Base-by-base conservation (phyloP, 2,888 invertebrate species). In the Erynnis tages region DNA sequence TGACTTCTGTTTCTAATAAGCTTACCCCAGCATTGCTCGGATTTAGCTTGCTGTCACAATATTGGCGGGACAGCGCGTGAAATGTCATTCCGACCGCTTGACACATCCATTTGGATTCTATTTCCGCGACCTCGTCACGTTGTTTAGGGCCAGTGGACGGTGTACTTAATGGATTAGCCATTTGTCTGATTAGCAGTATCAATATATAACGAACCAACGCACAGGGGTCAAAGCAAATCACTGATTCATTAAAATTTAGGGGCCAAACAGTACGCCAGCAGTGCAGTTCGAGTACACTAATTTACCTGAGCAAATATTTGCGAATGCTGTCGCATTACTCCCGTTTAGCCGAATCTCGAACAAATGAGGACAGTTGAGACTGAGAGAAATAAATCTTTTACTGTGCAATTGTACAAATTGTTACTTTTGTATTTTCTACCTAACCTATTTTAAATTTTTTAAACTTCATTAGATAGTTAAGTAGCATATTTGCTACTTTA, bases 111-210 rank as follows among this genome's bases (percentile, higher is more conserved):
- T 76, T 69, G 61, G 69, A 62, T 67, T 69, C 69, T 71, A 76
- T 71, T 72, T 69, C 66, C 58, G 65, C 57, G 56, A 60, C 62
- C 62, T 69, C 74, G 70, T 71, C 76, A 73, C 69, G 70, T 69
- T 63, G 67, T 66, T 66, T 58, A 62, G 48, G 32, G 30, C 65
- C 67, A 72, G 67, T 75, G 68, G 63, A 66, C 71, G 70, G 70
- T 78, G 68, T 69, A 74, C 71, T 65, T 83, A 87, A 87, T 88
- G 86, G 86, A 86, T 87, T 86, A 87, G 73, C 82, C 81, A 86
- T 88, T 87, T 85, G 82, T 85, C 78, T 87, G 86, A 87, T 88
- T 86, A 85, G 76, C 73, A 73, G 72, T 78, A 79, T 86, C 80
- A 83, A 88, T 87, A 87, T 84, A 82, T 86, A 86, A 86, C 74